Base-by-base conservation (phyloP, 2,113 vertebrate genomes). In the Trichomycterus rosablanca region DNA sequence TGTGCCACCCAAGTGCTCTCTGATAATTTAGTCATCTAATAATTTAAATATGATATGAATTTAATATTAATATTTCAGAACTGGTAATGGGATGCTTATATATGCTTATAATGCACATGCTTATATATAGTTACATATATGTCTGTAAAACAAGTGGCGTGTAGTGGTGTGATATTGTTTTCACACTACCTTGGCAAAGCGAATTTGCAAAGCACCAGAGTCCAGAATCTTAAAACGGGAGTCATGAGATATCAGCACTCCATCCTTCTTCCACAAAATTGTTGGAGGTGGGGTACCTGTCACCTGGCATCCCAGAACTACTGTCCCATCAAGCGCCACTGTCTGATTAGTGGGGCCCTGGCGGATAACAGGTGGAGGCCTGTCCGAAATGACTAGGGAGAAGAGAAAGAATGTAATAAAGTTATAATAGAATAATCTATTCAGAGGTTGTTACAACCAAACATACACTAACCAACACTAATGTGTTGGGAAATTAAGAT, bases 291-390 rank as follows among this genome's bases (percentile, higher is more conserved):
- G 88, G 57, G 84, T 88, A 60, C 95, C 94, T 2, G 89, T 86
- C 54, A 90, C 92, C 79, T 90, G 73, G 48, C 96, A 99, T 77
- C 73, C 92, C 56, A 99, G 84, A 1, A 87, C 76, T 52, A 93
- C 88, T 1, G 93, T 97, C 14, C 96, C 91, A 48, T 98, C 96
- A 26, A 96, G 92, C 6, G 96, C 89, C 23, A 98, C 94, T 0
- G 95, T 97, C 82, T 99, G 96, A 77, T 99, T 99, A 77, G 89
- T 86, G 2, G 96, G 95, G 45, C 95, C 96, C 69, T 98, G 95
- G 1, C 90, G 89, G 77, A 98, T 94, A 50, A 99, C 88, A 1
- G 96, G 96, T 4, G 96, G 96, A 42, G 95, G 96, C 35, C 95
- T 90, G 74, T 98, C 96, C 15, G 93, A 94, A 73, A 98, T 91